A percentile compares a stretch with the other conserved stretches of the same genome.
phyloP scores from a whole-genome alignment of 2,113 vertebrate genomes.

The Muntiacus muntjak region DNA sequence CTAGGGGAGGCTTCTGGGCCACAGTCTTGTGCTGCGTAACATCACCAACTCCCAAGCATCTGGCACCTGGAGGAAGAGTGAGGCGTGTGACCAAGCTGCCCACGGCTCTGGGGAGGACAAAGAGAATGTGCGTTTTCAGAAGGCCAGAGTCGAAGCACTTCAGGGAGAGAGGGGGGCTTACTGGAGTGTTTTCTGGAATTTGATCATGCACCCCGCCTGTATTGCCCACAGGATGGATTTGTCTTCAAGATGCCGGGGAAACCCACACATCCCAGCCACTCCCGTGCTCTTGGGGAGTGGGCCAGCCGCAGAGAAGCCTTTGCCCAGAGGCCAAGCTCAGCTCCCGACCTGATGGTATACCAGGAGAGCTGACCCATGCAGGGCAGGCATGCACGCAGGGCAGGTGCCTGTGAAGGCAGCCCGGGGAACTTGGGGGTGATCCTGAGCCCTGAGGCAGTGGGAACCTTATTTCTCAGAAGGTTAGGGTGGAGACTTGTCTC shows the following conservation, averaged over 20 bases:
- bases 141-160: background rate
- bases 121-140: slow-evolving; percentile 82
- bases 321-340: slow-evolving; percentile 84
- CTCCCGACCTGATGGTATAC: slow-evolving; percentile 88
- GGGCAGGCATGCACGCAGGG: background rate
- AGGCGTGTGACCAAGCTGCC: background rate
- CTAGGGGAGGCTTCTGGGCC: slow-evolving; percentile 83
- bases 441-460: background rate
- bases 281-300: slow-evolving; percentile 57
- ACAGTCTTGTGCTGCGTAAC: slow-evolving; percentile 84
- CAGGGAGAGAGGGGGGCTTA: background rate
- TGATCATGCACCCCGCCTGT: background rate
- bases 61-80: slow-evolving; percentile 65
- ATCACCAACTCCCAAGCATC: slow-evolving; percentile 78
- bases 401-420: background rate
- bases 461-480: background rate
- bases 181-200: background rate
- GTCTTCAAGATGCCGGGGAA: slow-evolving; percentile 90
- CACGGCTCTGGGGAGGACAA: slow-evolving; percentile 70
- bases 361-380: background rate
- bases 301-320: slow-evolving; percentile 78
- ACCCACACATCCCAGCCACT: slow-evolving; percentile 72
- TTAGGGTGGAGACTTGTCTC: background rate
- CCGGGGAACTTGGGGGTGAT: background rate
- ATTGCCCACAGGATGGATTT: slow-evolving; percentile 81